Conservation (phyloP, 1,140 invertebrate species). For the Drosophila willistoni region DNA sequence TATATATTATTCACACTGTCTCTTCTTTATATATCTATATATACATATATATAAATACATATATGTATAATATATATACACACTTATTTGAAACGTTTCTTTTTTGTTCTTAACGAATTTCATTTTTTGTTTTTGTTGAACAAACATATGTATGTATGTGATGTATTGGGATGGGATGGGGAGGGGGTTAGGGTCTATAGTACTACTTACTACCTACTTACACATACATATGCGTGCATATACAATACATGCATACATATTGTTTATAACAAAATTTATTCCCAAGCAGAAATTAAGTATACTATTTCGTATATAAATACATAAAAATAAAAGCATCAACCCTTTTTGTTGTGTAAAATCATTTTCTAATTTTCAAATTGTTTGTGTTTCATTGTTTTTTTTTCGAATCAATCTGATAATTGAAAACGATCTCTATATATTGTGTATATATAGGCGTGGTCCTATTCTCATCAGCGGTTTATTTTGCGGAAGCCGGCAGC, state of each 20-base stretch:
- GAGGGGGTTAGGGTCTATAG: background rate
- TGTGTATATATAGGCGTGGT: conserved; percentile 92
- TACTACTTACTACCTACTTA: background rate
- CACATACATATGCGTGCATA: background rate
- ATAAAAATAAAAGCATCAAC: conserved; percentile 15
- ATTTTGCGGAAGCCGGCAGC: conserved; percentile 98
- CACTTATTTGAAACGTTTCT: background rate
- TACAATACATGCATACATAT: background rate
- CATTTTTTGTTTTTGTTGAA: background rate
- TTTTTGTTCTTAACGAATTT: background rate
- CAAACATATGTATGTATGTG: conserved; percentile 6
- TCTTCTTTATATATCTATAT: background rate
- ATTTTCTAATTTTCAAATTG: conserved; percentile 25
- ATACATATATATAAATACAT: background rate
- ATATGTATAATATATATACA: background rate
- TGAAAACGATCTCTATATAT: conserved; percentile 84
- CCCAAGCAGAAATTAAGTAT: conserved; percentile 59
- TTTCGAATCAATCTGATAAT: conserved; percentile 57
- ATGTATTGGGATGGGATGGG: conserved; percentile 1
- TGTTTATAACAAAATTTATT: conserved; percentile 24
- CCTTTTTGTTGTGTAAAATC: no score
- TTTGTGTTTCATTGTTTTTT: background rate
- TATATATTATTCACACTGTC: background rate
- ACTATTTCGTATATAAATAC: conserved; percentile 18
- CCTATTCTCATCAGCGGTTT: conserved; percentile 99